Percentiles rank a stretch among this genome's conserved stretches.
Conservation (phyloP, 1,140 invertebrate species). For the Agrilus planipennis region DNA sequence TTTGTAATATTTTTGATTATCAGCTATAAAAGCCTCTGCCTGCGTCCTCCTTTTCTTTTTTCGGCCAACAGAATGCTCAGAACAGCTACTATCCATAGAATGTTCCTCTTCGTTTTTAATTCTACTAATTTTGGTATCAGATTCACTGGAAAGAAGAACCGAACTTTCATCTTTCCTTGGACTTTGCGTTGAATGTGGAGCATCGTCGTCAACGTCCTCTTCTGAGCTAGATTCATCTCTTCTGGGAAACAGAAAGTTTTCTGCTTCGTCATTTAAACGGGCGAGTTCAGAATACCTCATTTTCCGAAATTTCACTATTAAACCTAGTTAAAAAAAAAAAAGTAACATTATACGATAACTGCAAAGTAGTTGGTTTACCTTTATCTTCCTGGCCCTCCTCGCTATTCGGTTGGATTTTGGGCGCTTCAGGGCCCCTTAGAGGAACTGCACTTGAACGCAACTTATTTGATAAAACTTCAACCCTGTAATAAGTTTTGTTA, state of each 20-base stretch:
- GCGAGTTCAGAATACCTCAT: constrained; percentile 59
- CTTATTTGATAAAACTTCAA: constrained; percentile 58
- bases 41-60: constrained; percentile 42
- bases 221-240: constrained; percentile 39
- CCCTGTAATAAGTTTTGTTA: constrained; percentile 58
- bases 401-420: constrained; percentile 12
- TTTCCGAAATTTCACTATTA: constrained; percentile 60
- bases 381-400: constrained; percentile 23
- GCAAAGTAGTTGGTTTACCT: constrained; percentile 19
- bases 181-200: constrained; percentile 13
- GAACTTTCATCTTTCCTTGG: constrained; percentile 10
- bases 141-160: constrained; percentile 14
- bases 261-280: constrained; percentile 65
- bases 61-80: constrained; percentile 13
- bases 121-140: constrained; percentile 8
- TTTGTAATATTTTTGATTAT: constrained; percentile 51
- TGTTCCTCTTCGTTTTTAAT: constrained; percentile 18
- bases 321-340: constrained; percentile 20
- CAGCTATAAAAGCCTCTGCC: constrained; percentile 44
- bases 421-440: constrained; percentile 14
- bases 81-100: constrained; percentile 25
- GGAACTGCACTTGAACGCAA: constrained; percentile 43
- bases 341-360: background rate
- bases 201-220: constrained; percentile 34
- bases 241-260: constrained; percentile 71